A percentile compares a stretch with the other conserved stretches of the same genome.
Evolutionary conservation across 2,113 vertebrate species (phyloP).

Genomic region (Ochotona princeps): DNA sequence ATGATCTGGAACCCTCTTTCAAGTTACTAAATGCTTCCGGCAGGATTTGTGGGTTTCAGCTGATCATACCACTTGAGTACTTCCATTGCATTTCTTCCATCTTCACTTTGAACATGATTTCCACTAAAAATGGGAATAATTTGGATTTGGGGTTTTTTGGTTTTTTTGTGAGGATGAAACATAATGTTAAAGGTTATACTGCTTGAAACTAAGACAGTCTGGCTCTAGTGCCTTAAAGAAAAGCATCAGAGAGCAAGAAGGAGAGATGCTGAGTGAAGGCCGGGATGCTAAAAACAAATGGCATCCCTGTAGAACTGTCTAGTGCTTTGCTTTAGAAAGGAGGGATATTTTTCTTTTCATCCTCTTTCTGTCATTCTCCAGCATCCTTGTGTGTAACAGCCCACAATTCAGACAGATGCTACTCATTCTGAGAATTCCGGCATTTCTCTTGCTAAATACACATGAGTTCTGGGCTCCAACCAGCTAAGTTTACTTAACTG

Average conservation of each 20-base stretch:
- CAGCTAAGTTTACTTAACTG: slow-evolving; percentile 13
- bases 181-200: not conserved
- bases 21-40: not conserved
- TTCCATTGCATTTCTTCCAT: slow-evolving; percentile 40
- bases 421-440: not conserved
- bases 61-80: slow-evolving; percentile 1
- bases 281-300: not conserved
- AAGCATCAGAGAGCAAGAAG: not conserved
- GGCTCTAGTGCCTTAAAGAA: not conserved
- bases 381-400: not conserved
- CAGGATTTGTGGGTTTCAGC: not conserved
- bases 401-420: not conserved
- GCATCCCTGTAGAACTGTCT: not conserved
- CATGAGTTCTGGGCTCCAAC: slow-evolving; percentile 12
- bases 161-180: not conserved
- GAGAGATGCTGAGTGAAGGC: not conserved
- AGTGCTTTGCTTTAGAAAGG: not conserved
- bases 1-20: not conserved
- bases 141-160: not conserved
- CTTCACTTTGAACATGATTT: not conserved
- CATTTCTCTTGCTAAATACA: not conserved
- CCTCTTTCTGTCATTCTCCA: not conserved
- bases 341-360: not conserved
- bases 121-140: not conserved
- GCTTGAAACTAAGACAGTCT: not conserved